Conservation (phyloP, 37 sponge, comb jelly and placozoan genomes). For the Aphrocallistes beatrix region DNA sequence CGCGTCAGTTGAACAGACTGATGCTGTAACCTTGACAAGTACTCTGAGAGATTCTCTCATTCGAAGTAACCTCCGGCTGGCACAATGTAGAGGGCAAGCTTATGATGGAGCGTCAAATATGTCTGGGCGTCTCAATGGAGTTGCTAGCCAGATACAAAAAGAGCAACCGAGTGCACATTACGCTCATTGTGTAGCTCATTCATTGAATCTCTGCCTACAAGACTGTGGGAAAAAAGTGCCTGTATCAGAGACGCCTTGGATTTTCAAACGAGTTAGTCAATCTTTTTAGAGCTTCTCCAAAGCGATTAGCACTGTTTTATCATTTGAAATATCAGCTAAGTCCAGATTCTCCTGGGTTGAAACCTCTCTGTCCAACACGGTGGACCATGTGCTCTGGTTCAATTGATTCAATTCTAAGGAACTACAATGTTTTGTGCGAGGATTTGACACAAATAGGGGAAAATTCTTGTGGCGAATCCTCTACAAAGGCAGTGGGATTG, state of each 20-base stretch:
- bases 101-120: constrained; percentile 35
- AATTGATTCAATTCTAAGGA: constrained; percentile 27
- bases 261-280: constrained; percentile 26
- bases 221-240: constrained; percentile 22
- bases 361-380: constrained; percentile 39
- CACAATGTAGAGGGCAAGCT: constrained; percentile 35
- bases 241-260: constrained; percentile 33
- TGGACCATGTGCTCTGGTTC: constrained; percentile 35
- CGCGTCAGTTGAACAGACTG: constrained; percentile 39
- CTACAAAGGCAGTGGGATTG: constrained; percentile 23
- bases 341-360: constrained; percentile 21
- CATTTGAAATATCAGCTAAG: constrained; percentile 16
- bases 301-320: constrained; percentile 28
- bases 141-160: constrained; percentile 15
- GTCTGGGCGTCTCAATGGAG: constrained; percentile 24
- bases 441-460: constrained; percentile 19
- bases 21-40: constrained; percentile 24
- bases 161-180: constrained; percentile 20
- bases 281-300: constrained; percentile 35
- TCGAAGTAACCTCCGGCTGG: constrained; percentile 21
- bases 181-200: constrained; percentile 16
- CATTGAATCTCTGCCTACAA: constrained; percentile 33
- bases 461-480: constrained; percentile 26
- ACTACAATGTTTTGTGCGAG: constrained; percentile 25
- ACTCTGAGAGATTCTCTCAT: constrained; percentile 29